Percentiles rank a stretch among this genome's conserved stretches.
These are phyloP conservation scores for Podarcis siculus DNA, from an alignment of 2,797 vertebrate species.

Conservation along the genomic window DNA sequence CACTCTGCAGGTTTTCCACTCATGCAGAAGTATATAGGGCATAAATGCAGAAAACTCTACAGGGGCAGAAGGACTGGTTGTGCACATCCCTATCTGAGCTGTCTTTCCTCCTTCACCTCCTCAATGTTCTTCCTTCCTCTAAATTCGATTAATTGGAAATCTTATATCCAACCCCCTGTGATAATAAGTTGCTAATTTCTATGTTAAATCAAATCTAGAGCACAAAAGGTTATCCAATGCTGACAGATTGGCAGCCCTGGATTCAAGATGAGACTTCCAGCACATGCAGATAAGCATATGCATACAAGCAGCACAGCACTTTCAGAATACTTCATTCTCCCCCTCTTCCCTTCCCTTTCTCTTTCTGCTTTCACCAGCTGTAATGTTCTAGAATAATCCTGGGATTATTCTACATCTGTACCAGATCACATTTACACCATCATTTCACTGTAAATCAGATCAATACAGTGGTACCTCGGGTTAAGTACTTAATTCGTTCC, in stretches of 20 bases:
- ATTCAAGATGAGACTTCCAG: not conserved
- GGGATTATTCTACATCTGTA: not conserved
- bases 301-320: not conserved
- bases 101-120: not conserved
- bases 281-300: not conserved
- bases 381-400: not conserved
- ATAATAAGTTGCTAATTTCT: not conserved
- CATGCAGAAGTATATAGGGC: not conserved
- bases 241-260: not conserved
- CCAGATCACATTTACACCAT: not conserved
- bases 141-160: not conserved
- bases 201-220: constrained; percentile 17
- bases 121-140: constrained; percentile 1
- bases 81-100: not conserved
- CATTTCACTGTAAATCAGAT: not conserved
- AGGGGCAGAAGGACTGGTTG: not conserved
- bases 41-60: not conserved
- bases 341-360: not conserved
- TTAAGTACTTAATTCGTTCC: no score
- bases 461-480: no score
- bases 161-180: not conserved
- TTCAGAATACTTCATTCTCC: not conserved
- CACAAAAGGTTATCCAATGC: constrained; percentile 7
- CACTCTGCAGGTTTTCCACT: not conserved
- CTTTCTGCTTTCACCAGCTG: not conserved